Conservation (phyloP, 2,113 vertebrate genomes). For the Nycticebus coucang region DNA sequence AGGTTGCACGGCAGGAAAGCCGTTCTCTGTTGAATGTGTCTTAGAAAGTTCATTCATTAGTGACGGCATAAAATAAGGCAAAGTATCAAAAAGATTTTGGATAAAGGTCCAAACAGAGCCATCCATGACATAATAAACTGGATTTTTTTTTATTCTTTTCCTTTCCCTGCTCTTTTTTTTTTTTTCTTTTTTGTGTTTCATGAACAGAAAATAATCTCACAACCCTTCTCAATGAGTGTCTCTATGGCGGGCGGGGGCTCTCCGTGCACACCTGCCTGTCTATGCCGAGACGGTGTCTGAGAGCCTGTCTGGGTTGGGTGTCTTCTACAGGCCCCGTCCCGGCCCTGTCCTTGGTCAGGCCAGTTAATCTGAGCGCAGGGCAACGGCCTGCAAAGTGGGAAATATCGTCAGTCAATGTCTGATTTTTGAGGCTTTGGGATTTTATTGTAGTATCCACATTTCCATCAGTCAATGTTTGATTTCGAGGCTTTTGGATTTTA, state of each 20-base stretch:
- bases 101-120: background rate
- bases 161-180: too few species aligned
- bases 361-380: background rate
- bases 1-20: background rate
- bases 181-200: background rate
- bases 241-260: accelerated
- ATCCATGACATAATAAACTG: accelerated
- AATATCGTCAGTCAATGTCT: background rate
- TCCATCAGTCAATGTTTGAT: background rate
- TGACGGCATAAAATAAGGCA: background rate
- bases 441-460: background rate
- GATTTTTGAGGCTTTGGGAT: background rate
- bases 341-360: background rate
- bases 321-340: accelerated
- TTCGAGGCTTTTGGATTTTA: background rate
- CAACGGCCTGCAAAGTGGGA: background rate
- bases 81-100: background rate
- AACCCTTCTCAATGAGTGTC: background rate
- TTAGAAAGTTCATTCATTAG: background rate
- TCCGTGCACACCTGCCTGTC: background rate
- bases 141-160: background rate
- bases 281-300: background rate
- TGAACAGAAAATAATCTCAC: background rate
- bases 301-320: background rate
- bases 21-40: background rate